Evolutionary conservation across 2,888 invertebrate genomes (phyloP).

Genomic region (Tipula unca): DNA sequence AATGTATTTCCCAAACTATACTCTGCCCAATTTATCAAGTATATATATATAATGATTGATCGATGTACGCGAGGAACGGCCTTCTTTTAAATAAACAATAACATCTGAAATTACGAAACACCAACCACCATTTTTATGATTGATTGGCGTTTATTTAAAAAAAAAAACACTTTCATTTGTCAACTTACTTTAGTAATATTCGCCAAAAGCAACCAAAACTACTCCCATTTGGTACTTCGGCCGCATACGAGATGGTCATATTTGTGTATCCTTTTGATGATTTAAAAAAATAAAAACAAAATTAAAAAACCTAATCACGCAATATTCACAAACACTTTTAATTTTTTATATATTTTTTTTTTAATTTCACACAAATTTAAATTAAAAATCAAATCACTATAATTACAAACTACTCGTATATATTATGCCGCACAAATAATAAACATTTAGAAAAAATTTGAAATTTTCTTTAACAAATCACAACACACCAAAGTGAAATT

Average conservation of each 20-base stretch:
- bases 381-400: background rate
- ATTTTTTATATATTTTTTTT: background rate
- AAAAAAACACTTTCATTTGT: background rate
- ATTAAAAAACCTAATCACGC: background rate
- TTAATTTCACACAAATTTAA: background rate
- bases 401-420: background rate
- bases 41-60: too few relatives aligned
- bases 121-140: background rate
- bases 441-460: background rate
- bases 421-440: background rate
- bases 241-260: conserved; percentile 86
- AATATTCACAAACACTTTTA: background rate
- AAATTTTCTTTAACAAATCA: background rate
- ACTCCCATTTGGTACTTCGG: conserved; percentile 85
- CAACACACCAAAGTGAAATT: background rate
- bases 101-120: background rate
- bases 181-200: conserved; percentile 77
- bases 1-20: too few relatives aligned
- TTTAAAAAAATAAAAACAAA: background rate
- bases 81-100: background rate
- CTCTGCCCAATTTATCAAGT: too few relatives aligned
- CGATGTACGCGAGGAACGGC: too few relatives aligned
- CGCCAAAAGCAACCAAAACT: conserved; percentile 90
- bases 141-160: background rate
- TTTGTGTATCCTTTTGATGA: conserved; percentile 21